Percentiles rank a stretch among this genome's conserved stretches.
phyloP scores from a whole-genome alignment of 2,113 vertebrate species.

The Philantomba maxwellii region DNA sequence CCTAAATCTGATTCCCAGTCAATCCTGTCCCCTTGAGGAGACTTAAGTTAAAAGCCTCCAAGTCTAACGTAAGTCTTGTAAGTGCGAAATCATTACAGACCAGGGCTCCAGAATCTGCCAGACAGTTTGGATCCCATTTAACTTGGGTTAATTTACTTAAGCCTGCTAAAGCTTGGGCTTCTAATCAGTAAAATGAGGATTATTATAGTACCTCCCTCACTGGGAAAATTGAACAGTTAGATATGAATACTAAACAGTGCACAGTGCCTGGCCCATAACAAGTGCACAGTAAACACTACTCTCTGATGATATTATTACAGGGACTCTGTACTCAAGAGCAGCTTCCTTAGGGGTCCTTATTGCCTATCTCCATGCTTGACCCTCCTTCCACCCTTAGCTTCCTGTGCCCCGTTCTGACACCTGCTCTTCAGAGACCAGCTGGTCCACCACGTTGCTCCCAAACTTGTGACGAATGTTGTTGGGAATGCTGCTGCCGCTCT shows the following conservation, averaged over 20 bases:
- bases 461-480: slow-evolving; percentile 71
- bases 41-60: not conserved
- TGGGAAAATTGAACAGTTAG: not conserved
- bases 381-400: not conserved
- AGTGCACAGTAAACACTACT: not conserved
- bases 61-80: not conserved
- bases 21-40: not conserved
- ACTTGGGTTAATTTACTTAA: not conserved
- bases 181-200: not conserved
- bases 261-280: rapidly evolving
- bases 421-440: slow-evolving; percentile 66
- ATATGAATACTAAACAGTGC: not conserved
- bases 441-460: slow-evolving; percentile 57
- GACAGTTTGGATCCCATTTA: not conserved
- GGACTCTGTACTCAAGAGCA: not conserved
- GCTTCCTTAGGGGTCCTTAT: not conserved
- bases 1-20: not conserved
- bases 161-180: not conserved
- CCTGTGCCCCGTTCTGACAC: not conserved
- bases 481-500: not conserved
- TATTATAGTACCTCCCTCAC: rapidly evolving
- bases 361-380: rapidly evolving
- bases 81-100: not conserved
- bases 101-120: not conserved
- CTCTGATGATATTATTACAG: not conserved